phyloP scores from a whole-genome alignment of 2,113 vertebrate species.

The Mesocricetus auratus region DNA sequence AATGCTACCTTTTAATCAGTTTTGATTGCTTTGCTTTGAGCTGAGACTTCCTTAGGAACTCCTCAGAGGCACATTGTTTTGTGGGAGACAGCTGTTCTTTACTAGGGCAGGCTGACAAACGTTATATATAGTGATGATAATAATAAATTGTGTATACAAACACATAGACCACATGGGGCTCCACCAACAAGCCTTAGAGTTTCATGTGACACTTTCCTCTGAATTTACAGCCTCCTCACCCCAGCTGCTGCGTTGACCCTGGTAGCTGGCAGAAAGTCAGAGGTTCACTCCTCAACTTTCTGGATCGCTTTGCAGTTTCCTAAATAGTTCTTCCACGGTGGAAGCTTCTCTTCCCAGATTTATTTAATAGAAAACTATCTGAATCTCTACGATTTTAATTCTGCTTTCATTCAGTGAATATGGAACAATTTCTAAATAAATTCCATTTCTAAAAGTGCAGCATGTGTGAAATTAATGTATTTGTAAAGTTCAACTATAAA shows the following conservation, averaged over 20 bases:
- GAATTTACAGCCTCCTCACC: conserved; percentile 50
- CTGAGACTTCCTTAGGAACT: conserved; percentile 60
- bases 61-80: conserved; percentile 73
- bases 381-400: conserved; percentile 34
- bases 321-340: not conserved
- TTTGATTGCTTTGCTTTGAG: conserved; percentile 67
- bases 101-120: conserved; percentile 38
- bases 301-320: not conserved
- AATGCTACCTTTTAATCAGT: conserved; percentile 75
- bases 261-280: not conserved
- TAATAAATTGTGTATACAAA: conserved; percentile 68
- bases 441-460: not conserved
- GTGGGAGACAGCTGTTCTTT: conserved; percentile 78
- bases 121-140: conserved; percentile 72
- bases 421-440: conserved; percentile 27
- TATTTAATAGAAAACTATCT: not conserved
- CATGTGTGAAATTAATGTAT: not conserved
- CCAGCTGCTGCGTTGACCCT: not conserved
- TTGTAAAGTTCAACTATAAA: not conserved
- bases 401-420: conserved; percentile 15
- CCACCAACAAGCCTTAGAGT: conserved; percentile 59
- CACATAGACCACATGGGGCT: conserved; percentile 51
- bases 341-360: not conserved
- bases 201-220: conserved; percentile 53
- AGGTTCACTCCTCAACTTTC: not conserved